Evolutionary conservation across 1,140 invertebrate species (phyloP).

Genomic region (Euschistus heros): DNA sequence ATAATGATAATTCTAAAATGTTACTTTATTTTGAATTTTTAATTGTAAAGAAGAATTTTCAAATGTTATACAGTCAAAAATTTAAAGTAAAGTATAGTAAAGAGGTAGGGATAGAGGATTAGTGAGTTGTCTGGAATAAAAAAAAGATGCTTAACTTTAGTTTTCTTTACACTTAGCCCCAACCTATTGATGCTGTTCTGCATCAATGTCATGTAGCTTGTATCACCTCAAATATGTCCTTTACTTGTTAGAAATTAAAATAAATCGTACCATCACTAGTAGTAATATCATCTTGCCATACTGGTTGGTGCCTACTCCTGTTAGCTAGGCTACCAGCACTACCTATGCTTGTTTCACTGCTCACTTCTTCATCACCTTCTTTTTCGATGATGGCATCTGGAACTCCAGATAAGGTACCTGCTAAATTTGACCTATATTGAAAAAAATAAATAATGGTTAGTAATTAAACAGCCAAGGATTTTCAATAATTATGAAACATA

Average conservation of each 20-base stretch:
- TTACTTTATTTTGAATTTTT: too few species aligned
- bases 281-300: conserved; percentile 29
- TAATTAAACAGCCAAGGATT: too few species aligned
- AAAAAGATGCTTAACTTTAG: too few species aligned
- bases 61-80: too few species aligned
- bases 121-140: too few species aligned
- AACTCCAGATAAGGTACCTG: conserved; percentile 49
- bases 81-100: too few species aligned
- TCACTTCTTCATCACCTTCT: conserved; percentile 34
- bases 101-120: too few species aligned
- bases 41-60: too few species aligned
- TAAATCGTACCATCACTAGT: conserved; percentile 30
- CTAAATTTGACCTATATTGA: conserved; percentile 38
- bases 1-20: too few species aligned
- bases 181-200: too few species aligned
- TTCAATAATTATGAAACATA: too few species aligned
- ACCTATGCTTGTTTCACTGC: conserved; percentile 64
- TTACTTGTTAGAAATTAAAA: not conserved
- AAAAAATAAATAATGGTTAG: not conserved
- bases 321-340: conserved; percentile 61
- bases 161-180: too few species aligned
- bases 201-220: not conserved
- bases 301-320: conserved; percentile 31
- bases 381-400: conserved; percentile 27
- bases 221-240: not conserved